phyloP scores from a whole-genome alignment of 2,888 invertebrate species.

The Stenotaenia linearis region DNA sequence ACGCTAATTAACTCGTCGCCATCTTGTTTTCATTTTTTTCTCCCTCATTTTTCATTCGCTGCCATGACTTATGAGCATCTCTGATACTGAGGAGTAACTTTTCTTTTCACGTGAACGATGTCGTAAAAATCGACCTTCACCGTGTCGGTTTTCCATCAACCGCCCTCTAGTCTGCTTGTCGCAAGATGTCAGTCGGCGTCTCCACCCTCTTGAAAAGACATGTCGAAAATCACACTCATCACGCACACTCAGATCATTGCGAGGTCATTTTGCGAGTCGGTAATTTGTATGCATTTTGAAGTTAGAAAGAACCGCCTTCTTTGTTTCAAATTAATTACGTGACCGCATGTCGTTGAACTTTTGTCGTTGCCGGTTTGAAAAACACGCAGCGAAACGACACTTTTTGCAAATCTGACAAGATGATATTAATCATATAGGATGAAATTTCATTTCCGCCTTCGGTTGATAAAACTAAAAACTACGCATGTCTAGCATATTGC shows the following conservation, averaged over 20 bases:
- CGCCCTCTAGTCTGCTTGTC: constrained; percentile 14
- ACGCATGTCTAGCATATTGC: background rate
- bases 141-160: constrained; percentile 24
- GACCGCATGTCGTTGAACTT: constrained; percentile 22
- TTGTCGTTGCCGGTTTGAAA: background rate
- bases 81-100: background rate
- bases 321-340: background rate
- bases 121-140: constrained; percentile 22
- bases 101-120: constrained; percentile 13
- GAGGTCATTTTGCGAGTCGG: constrained; percentile 9
- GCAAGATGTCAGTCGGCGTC: constrained; percentile 15
- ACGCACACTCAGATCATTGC: constrained; percentile 7
- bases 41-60: background rate
- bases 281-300: background rate
- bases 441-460: background rate
- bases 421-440: background rate
- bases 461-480: background rate
- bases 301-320: background rate
- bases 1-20: background rate
- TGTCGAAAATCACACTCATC: constrained; percentile 11
- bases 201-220: background rate
- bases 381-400: background rate
- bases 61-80: background rate
- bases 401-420: constrained; percentile 12
- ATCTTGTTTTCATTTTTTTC: background rate